Base-by-base conservation (phyloP, 2,113 vertebrate species). In the Burhinus bistriatus region DNA sequence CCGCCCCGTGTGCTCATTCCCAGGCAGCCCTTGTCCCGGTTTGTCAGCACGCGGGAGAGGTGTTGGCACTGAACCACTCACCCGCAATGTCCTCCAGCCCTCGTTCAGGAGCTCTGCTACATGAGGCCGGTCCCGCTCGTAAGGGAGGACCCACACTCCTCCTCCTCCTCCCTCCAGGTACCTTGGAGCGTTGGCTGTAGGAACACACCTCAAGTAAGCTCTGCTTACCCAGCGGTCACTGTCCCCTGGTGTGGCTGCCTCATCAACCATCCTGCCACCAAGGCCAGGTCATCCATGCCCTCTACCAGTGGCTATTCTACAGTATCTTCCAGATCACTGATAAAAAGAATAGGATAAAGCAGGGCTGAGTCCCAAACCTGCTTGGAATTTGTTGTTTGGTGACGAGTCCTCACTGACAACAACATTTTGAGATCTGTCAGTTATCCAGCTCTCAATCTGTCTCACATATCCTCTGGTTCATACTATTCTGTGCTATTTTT, bases 401-500 rank as follows among this genome's bases (percentile, higher is more conserved):
- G 90, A 96, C 34, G 94, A 95, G 55, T 94, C 68, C 79, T 92
- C 94, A 59, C 51, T 94, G 93, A 93, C 93, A 96, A 87, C 57
- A 95, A 81, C 68, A 68, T 93, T 95, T 90, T 96, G 95, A 97
- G 92, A 97, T 93, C 88, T 97, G 92, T 94, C 95, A 94, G 64
- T 97, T 94, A 96, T 44, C 83, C 90, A 95, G 97, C 19, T 97
- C 94, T 97, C 96, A 94, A 94, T 94, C 90, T 97, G 92, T 92
- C 94, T 97, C 90, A 77, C 32, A 36, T 92, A 92, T 96, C 54
- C 76, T 92, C 80, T 95, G 68, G 44, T 97, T 97, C 83, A 59
- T 95, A 94, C 95, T 92, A 95, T 89, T 89, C 90, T 90, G 90
- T 96, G 92, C 92, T 96, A 97, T 97, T 96, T 96, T 97, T 95